Conservation (phyloP, 1,140 invertebrate genomes). For the Aphaenogaster floridana region DNA sequence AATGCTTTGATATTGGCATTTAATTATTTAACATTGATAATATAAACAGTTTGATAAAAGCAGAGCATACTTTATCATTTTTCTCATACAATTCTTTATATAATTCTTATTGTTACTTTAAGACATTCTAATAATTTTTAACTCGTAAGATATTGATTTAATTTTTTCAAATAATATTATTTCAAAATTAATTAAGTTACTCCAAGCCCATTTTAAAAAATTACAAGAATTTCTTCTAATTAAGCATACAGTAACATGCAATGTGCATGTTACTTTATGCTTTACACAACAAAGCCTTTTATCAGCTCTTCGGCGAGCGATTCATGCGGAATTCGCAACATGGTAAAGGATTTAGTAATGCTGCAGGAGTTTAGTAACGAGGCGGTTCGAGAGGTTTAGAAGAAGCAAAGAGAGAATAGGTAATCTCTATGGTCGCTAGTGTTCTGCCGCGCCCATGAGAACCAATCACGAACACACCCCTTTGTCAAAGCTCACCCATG, state of each 20-base stretch:
- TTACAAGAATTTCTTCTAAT: neutral
- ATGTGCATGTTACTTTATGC: neutral
- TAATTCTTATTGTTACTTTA: neutral
- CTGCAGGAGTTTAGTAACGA: neutral
- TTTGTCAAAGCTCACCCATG: conserved; percentile 54
- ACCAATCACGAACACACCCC: conserved; percentile 58
- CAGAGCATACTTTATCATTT: neutral
- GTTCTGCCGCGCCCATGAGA: conserved; percentile 42
- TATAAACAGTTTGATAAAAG: neutral
- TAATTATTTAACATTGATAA: neutral
- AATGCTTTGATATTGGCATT: neutral
- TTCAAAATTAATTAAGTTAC: conserved; percentile 1
- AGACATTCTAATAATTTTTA: conserved; percentile 6
- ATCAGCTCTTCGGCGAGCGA: neutral
- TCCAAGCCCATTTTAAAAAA: neutral
- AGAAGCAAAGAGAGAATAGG: neutral
- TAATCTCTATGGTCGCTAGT: conserved; percentile 25
- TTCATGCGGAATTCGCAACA: neutral
- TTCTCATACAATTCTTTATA: neutral
- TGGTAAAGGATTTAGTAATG: conserved; percentile 12
- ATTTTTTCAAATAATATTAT: neutral
- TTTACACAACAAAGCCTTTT: neutral
- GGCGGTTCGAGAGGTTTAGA: conserved; percentile 9
- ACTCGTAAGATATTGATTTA: neutral
- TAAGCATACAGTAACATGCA: neutral